A percentile compares a stretch with the other conserved stretches of the same genome.
phyloP scores from a whole-genome alignment of 1,140 invertebrate genomes.

The Zaprionus lachaisei region DNA sequence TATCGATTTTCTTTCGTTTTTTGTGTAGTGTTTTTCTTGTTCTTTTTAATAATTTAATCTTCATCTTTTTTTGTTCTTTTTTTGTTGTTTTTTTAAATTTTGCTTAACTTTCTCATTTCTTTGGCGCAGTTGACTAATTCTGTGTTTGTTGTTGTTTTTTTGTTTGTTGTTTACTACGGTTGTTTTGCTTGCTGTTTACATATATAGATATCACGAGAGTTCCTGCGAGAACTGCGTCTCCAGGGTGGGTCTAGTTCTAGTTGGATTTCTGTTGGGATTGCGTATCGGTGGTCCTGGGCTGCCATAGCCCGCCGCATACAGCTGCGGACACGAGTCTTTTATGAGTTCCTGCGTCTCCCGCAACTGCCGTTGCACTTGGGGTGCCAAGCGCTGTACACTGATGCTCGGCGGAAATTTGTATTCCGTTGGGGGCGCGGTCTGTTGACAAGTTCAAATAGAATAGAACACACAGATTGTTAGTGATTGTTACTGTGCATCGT shows the following conservation, averaged over 20 bases:
- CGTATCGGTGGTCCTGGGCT: slow-evolving; percentile 83
- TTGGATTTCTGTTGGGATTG: slow-evolving; percentile 81
- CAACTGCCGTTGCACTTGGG: slow-evolving; percentile 83
- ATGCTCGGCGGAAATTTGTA: slow-evolving; percentile 84
- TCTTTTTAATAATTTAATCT: slow-evolving; percentile 43
- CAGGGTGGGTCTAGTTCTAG: slow-evolving; percentile 84
- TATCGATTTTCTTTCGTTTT: slow-evolving; percentile 50
- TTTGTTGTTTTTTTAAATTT: slow-evolving; percentile 51
- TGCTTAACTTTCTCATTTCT: slow-evolving; percentile 67
- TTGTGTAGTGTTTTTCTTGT: slow-evolving; percentile 24
- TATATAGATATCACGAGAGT: slow-evolving; percentile 85
- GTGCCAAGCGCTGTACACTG: slow-evolving; percentile 82
- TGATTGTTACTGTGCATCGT: not conserved
- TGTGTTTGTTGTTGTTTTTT: slow-evolving; percentile 38
- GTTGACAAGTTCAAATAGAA: slow-evolving; percentile 5
- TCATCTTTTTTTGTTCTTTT: slow-evolving; percentile 37
- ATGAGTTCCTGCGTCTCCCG: slow-evolving; percentile 84
- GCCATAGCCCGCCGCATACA: slow-evolving; percentile 84
- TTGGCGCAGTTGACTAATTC: slow-evolving; percentile 75
- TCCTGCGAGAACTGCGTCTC: slow-evolving; percentile 85
- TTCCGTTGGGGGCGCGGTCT: slow-evolving; percentile 71
- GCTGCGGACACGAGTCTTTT: slow-evolving; percentile 84
- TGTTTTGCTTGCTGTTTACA: slow-evolving; percentile 76
- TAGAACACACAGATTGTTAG: slow-evolving; percentile 4
- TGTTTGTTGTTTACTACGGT: slow-evolving; percentile 35